Conservation (phyloP, 2,113 vertebrate species). For the Pseudorasbora parva region DNA sequence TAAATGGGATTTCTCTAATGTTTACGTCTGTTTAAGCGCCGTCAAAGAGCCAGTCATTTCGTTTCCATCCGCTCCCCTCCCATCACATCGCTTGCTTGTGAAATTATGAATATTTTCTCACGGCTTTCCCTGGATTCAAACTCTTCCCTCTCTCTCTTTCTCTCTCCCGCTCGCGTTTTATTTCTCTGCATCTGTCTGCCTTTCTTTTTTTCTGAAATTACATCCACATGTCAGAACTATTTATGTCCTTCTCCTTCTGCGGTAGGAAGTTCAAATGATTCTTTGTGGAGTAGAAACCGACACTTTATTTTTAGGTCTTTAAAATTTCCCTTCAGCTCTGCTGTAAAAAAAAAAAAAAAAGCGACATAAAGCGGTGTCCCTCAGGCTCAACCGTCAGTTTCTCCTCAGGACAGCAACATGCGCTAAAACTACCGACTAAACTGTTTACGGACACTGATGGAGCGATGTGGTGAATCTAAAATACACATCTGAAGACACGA, state of each 20-base stretch:
- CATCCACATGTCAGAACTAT: conserved; percentile 92
- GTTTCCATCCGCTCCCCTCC: conserved; percentile 58
- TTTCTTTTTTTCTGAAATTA: conserved; percentile 81
- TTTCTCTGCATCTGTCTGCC: conserved; percentile 76
- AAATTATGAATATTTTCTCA: conserved; percentile 74
- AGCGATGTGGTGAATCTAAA: background rate
- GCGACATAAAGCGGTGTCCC: conserved; percentile 69
- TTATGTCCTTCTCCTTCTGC: conserved; percentile 81
- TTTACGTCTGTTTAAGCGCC: conserved; percentile 65
- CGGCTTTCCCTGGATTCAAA: conserved; percentile 57
- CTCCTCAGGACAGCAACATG: conserved; percentile 43
- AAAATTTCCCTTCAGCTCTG: conserved; percentile 74
- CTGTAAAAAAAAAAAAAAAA: conserved; percentile 75
- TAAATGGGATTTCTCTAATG: conserved; percentile 49
- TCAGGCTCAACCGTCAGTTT: conserved; percentile 41
- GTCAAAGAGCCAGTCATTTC: conserved; percentile 60
- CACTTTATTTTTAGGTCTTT: conserved; percentile 88
- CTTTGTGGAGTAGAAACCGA: conserved; percentile 81
- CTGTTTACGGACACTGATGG: background rate
- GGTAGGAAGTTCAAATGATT: conserved; percentile 88
- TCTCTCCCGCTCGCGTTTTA: conserved; percentile 63
- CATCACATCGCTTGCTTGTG: conserved; percentile 62
- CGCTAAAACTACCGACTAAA: background rate
- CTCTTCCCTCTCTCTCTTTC: conserved; percentile 35
- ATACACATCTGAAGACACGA: background rate